Conservation (phyloP, 1,140 invertebrate species). For the Himalopsyche phryganea region DNA sequence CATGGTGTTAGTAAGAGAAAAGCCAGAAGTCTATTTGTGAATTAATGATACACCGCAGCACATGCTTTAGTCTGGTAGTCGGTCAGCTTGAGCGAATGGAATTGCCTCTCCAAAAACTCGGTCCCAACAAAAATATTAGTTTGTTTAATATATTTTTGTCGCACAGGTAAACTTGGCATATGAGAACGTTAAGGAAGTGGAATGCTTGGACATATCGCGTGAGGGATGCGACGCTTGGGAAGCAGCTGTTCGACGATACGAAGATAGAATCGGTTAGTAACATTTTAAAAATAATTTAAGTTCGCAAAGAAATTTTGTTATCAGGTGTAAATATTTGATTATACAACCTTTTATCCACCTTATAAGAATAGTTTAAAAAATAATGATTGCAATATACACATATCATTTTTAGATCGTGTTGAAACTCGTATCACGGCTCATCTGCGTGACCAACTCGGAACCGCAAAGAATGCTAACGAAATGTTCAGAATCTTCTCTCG, state of each 20-base stretch:
- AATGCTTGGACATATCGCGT: slow-evolving; percentile 94
- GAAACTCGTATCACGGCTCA: slow-evolving; percentile 96
- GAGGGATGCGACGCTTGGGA: slow-evolving; percentile 98
- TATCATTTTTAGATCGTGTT: slow-evolving; percentile 65
- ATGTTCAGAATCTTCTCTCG: slow-evolving; percentile 99
- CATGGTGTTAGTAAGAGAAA: too few relatives aligned
- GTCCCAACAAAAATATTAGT: too few relatives aligned
- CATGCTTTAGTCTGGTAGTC: too few relatives aligned
- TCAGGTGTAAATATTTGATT: too few relatives aligned
- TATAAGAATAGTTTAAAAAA: too few relatives aligned
- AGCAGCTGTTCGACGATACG: slow-evolving; percentile 90
- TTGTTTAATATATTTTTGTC: slow-evolving; percentile 42
- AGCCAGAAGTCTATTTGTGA: too few relatives aligned
- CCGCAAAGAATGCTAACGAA: slow-evolving; percentile 98
- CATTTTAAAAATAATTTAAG: too few relatives aligned
- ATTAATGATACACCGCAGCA: too few relatives aligned
- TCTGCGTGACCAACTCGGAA: slow-evolving; percentile 93
- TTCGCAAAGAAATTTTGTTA: too few relatives aligned
- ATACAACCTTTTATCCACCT: too few relatives aligned
- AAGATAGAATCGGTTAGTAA: slow-evolving; percentile 83
- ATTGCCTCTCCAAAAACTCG: too few relatives aligned
- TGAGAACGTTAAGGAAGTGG: slow-evolving; percentile 98
- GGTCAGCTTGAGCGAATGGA: too few relatives aligned
- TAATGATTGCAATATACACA: background rate
- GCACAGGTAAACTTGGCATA: slow-evolving; percentile 91